Evolutionary conservation across 1,140 invertebrate species (phyloP).

Genomic region (Drosophila jambulina): DNA sequence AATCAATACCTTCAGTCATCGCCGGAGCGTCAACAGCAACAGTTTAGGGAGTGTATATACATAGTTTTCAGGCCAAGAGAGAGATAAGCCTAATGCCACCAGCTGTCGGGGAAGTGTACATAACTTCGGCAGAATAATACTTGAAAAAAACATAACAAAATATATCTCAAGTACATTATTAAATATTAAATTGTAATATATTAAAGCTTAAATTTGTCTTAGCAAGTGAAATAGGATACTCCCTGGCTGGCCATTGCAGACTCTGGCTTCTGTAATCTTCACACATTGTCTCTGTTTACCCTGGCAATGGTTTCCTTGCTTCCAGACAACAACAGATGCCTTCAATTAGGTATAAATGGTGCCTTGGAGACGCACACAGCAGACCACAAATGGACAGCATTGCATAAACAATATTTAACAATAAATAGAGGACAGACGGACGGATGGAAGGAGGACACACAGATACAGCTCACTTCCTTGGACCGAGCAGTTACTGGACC

Average conservation of each 20-base stretch:
- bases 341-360: constrained; percentile 70
- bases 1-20: constrained; percentile 40
- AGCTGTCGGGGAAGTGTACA: not conserved
- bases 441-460: constrained; percentile 3
- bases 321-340: constrained; percentile 60
- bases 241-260: constrained; percentile 9
- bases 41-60: constrained; percentile 3
- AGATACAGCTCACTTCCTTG: constrained; percentile 30
- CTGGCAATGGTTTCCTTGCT: constrained; percentile 17
- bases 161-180: not conserved
- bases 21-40: constrained; percentile 10
- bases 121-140: not conserved
- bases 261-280: constrained; percentile 32
- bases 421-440: constrained; percentile 33
- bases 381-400: constrained; percentile 48
- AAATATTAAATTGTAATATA: not conserved
- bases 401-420: constrained; percentile 82
- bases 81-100: not conserved
- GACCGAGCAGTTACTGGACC: constrained; percentile 35
- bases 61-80: constrained; percentile 8
- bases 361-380: constrained; percentile 55
- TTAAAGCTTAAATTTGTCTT: not conserved
- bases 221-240: not conserved
- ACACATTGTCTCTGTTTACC: constrained; percentile 61
- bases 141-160: not conserved